Conservation (phyloP, 2,888 invertebrate genomes). For the Hirtodrosophila confusa region DNA sequence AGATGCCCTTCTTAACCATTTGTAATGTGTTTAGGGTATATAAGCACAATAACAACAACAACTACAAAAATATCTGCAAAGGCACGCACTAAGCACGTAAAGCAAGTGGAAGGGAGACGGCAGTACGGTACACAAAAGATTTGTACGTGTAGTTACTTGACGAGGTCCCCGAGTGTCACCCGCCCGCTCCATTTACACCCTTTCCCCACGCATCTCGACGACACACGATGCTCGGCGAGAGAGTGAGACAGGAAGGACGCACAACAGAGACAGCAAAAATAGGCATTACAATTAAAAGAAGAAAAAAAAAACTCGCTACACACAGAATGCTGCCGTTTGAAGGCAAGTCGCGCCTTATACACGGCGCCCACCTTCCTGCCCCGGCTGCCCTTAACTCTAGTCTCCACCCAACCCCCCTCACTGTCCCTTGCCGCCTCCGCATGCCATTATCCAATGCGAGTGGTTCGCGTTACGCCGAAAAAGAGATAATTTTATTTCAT, state of each 20-base stretch:
- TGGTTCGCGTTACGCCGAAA: slow-evolving; percentile 69
- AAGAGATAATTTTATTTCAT: slow-evolving; percentile 83
- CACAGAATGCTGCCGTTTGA: slow-evolving; percentile 1
- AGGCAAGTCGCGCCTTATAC: slow-evolving; percentile 37
- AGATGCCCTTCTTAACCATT: too few relatives aligned
- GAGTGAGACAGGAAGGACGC: slow-evolving; percentile 2
- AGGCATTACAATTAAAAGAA: slow-evolving; percentile 64
- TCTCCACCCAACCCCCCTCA: not conserved
- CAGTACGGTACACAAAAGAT: slow-evolving; percentile 58
- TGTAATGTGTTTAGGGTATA: too few relatives aligned
- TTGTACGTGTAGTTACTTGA: slow-evolving; percentile 75
- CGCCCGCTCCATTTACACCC: slow-evolving; percentile 16
- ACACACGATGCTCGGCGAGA: slow-evolving; percentile 12
- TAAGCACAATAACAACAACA: slow-evolving; percentile 13
- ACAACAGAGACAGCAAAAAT: slow-evolving; percentile 33
- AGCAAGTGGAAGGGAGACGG: slow-evolving; percentile 38
- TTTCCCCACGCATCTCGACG: slow-evolving; percentile 1
- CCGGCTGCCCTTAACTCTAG: not conserved
- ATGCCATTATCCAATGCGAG: slow-evolving; percentile 18
- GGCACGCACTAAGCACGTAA: slow-evolving; percentile 64
- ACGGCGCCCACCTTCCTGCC: slow-evolving; percentile 15
- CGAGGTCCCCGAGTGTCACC: slow-evolving; percentile 43
- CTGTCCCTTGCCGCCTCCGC: not conserved
- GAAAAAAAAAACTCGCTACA: slow-evolving; percentile 39
- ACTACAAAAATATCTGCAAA: slow-evolving; percentile 58